Percentiles rank a stretch among this genome's conserved stretches.
These are phyloP conservation scores for Tetramorium alpestre DNA, from an alignment of 1,140 invertebrate species.

Conservation along the genomic window DNA sequence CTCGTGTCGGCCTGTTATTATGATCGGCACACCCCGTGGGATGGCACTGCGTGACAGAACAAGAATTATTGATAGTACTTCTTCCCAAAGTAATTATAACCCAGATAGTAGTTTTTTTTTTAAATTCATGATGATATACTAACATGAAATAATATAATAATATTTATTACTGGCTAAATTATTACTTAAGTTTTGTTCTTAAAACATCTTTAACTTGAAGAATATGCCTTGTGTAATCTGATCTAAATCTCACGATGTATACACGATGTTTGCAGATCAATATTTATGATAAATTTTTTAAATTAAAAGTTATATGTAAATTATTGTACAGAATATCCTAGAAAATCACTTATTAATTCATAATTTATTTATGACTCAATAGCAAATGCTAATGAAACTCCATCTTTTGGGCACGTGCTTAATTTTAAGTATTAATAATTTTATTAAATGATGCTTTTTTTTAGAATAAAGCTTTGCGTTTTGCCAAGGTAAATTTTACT, in stretches of 20 bases:
- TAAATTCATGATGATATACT: not conserved
- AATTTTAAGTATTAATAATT: not conserved
- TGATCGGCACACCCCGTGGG: constrained; percentile 40
- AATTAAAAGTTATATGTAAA: not conserved
- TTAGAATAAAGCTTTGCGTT: not conserved
- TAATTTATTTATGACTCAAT: not conserved
- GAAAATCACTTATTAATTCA: not conserved
- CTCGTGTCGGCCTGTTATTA: constrained; percentile 56
- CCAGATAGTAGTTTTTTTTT: constrained; percentile 30
- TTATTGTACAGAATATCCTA: not conserved
- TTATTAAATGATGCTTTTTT: not conserved
- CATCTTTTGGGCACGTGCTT: not conserved
- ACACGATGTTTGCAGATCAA: not conserved
- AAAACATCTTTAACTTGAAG: constrained; percentile 1
- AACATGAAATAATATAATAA: not conserved
- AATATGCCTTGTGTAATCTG: not conserved
- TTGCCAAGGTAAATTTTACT: not conserved
- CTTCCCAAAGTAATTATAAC: not conserved
- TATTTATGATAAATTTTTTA: not conserved
- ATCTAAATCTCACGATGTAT: not conserved
- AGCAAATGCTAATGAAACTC: not conserved
- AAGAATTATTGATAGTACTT: constrained; percentile 57
- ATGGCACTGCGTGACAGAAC: not conserved
- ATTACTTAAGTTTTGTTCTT: not conserved
- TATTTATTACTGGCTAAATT: not conserved